Percentiles rank a stretch among this genome's conserved stretches.
Evolutionary conservation across 2,888 invertebrate species (phyloP).

Genomic region (Marasmarcha lunaedactyla): DNA sequence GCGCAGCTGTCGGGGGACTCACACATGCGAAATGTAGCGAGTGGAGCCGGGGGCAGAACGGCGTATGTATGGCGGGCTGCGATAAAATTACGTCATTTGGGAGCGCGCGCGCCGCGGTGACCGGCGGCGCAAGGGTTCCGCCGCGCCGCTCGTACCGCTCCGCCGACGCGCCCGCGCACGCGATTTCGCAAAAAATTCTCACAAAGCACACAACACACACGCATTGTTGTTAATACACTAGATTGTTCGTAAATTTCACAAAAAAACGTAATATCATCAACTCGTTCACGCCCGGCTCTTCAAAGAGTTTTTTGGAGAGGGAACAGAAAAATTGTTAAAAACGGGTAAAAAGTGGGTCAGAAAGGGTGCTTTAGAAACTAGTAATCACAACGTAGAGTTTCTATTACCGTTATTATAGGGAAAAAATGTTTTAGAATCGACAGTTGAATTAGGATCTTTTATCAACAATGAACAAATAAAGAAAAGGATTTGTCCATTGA

Average conservation of each 20-base stretch:
- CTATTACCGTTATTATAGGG: conserved; percentile 66
- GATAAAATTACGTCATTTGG: conserved; percentile 25
- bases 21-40: conserved; percentile 67
- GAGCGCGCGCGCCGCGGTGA: conserved; percentile 12
- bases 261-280: conserved; percentile 71
- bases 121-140: conserved; percentile 18
- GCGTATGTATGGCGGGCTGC: conserved; percentile 26
- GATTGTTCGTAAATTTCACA: conserved; percentile 66
- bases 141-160: conserved; percentile 33
- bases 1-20: conserved; percentile 60
- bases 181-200: conserved; percentile 59
- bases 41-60: conserved; percentile 24
- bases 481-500: conserved; percentile 26
- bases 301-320: conserved; percentile 62
- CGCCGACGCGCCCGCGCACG: conserved; percentile 70
- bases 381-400: conserved; percentile 65
- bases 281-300: conserved; percentile 70
- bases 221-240: conserved; percentile 66
- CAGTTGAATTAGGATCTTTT: conserved; percentile 50
- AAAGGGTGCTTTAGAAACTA: conserved; percentile 67
- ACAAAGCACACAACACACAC: conserved; percentile 61
- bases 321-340: conserved; percentile 61
- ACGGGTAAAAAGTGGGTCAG: conserved; percentile 69
- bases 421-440: conserved; percentile 45
- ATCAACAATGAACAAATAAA: conserved; percentile 35